Evolutionary conservation across 2,888 invertebrate genomes (phyloP).

Genomic region (Cantharis flavilabris): DNA sequence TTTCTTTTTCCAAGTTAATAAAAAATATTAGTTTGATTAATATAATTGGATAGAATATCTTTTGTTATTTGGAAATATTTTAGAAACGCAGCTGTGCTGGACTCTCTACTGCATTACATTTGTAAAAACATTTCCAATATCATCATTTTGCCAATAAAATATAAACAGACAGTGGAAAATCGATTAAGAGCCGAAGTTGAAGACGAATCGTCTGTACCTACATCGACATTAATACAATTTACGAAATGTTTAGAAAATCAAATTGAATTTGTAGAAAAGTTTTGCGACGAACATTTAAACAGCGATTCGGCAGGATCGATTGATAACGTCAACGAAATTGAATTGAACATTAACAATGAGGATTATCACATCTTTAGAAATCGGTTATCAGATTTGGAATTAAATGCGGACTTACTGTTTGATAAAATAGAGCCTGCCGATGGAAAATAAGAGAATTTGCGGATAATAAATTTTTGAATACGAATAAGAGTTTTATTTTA

Average conservation of each 20-base stretch:
- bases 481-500: not conserved
- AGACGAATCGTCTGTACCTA: not conserved
- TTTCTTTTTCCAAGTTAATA: too few relatives aligned
- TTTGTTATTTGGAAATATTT: constrained; percentile 35
- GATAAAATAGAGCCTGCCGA: not conserved
- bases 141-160: constrained; percentile 36
- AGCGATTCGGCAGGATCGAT: not conserved
- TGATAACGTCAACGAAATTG: constrained; percentile 2
- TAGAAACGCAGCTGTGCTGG: constrained; percentile 53
- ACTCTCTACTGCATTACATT: constrained; percentile 55
- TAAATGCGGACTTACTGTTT: constrained; percentile 34
- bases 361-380: constrained; percentile 33
- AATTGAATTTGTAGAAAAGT: constrained; percentile 33
- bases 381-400: constrained; percentile 36
- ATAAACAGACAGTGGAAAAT: constrained; percentile 12
- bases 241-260: constrained; percentile 34
- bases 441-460: not conserved
- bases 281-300: constrained; percentile 10
- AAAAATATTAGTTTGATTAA: too few relatives aligned
- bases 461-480: not conserved
- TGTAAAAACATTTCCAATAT: constrained; percentile 53
- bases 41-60: too few relatives aligned
- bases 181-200: not conserved
- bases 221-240: constrained; percentile 33
- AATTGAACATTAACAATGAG: constrained; percentile 9